These are phyloP conservation scores for Pangasianodon hypophthalmus DNA, from an alignment of 2,113 vertebrate genomes.

Conservation along the genomic window DNA sequence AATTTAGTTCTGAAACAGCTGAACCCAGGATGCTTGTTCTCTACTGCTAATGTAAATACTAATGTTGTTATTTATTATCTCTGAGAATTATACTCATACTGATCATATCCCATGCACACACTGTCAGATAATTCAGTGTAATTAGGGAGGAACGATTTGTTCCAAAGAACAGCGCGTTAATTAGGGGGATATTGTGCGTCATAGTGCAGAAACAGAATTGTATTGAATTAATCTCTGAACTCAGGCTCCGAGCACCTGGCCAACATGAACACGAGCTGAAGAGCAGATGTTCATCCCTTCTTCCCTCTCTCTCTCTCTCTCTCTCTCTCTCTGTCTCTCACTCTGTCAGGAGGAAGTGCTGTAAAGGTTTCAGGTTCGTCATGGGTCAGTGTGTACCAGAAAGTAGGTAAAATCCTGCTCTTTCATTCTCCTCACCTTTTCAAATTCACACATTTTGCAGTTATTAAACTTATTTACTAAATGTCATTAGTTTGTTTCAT, in stretches of 20 bases:
- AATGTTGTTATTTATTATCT: neutral
- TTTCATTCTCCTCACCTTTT: neutral
- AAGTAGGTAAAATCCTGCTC: constrained; percentile 71
- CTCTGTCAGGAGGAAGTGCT: constrained; percentile 77
- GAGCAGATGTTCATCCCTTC: neutral
- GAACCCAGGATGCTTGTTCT: neutral
- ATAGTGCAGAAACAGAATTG: neutral
- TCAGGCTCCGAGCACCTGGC: neutral
- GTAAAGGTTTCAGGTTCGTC: constrained; percentile 79
- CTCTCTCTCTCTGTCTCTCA: constrained; percentile 32
- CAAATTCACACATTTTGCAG: neutral
- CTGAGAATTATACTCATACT: neutral
- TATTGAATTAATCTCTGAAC: neutral
- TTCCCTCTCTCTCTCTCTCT: constrained; percentile 12
- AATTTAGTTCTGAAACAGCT: constrained; percentile 15
- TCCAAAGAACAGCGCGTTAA: neutral
- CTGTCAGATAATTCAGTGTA: neutral
- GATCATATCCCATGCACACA: neutral
- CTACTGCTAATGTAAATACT: too few species aligned
- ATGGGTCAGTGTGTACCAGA: constrained; percentile 80
- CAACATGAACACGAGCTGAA: neutral
- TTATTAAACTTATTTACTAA: neutral
- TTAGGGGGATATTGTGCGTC: neutral
- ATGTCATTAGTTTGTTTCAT: neutral
- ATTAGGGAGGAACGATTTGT: constrained; percentile 7